Evolutionary conservation across 2,888 invertebrate genomes (phyloP).

Genomic region (Neoaliturus tenellus): DNA sequence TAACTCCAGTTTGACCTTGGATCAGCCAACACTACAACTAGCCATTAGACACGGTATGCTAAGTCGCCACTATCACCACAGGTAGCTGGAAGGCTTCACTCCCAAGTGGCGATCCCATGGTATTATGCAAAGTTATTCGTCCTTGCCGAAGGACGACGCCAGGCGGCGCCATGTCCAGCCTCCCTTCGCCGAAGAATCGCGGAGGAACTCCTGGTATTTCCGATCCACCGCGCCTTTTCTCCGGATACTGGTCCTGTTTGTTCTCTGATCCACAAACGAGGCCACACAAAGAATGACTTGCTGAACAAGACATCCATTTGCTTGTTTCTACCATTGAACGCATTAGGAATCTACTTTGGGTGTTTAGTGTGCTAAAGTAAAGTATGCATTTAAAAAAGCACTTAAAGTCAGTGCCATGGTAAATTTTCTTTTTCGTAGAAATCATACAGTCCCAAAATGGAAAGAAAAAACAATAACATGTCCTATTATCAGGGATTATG

Average conservation of each 20-base stretch:
- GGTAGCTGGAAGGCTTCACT: background rate
- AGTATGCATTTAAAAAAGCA: too few species aligned
- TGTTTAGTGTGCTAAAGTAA: too few species aligned
- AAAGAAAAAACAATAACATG: too few species aligned
- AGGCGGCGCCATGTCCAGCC: background rate
- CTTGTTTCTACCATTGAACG: too few species aligned
- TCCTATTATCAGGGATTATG: too few species aligned
- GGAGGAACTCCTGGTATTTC: conserved; percentile 9
- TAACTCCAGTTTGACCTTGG: background rate
- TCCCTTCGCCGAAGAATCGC: background rate
- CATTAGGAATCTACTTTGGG: too few species aligned
- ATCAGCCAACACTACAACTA: background rate
- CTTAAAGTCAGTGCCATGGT: too few species aligned
- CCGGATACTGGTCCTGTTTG: too few species aligned
- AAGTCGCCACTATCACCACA: background rate
- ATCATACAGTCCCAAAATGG: too few species aligned
- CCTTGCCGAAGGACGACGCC: conserved; percentile 3
- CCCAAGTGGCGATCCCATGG: background rate
- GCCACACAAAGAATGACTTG: background rate
- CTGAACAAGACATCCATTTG: too few species aligned
- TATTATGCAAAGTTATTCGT: conserved; percentile 10
- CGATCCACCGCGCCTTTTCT: background rate
- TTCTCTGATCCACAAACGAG: too few species aligned
- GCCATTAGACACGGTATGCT: background rate
- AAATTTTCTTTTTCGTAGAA: too few species aligned